Evolutionary conservation across 2,797 vertebrate genomes (phyloP), one percentile per base, ranked within the genome.

Genomic region (Discoglossus pictus): DNA sequence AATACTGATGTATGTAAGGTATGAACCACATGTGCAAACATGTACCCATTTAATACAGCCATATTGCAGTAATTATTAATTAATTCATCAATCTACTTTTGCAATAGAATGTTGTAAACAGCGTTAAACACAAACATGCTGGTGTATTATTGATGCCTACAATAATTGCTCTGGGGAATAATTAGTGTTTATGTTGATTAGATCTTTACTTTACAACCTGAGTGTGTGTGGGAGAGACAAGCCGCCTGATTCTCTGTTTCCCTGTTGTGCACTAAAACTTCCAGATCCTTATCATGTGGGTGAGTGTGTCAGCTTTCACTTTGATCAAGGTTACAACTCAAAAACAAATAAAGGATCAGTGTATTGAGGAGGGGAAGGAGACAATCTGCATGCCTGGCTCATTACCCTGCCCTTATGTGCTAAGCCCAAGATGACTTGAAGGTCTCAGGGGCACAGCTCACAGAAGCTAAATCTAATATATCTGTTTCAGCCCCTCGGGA

Each of bases 301-400:
- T 48, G 40, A 39, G 42, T 35, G 2, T 51, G 56, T 71, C 53
- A 0, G 2, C 3, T 63, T 76, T 72, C 68, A 1, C 71, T 75
- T 72, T 65, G 64, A 79, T 67, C 46, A 1, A 20, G 1, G 1
- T 13, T 42, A 18, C 10, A 1, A 54, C 42, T 35, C 50, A 31
- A 40, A 72, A 40, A 64, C 71, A 69, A 69, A 69, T 44, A 62
- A 11, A 40, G 58, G 42, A 55, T 69, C 50, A 31, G 51, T 7
- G 38, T 27, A 61, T 39, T 7, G 7, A 24, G 39, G 34, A 31
- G 24, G 59, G 64, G 50, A 38, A 62, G 42, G 44, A 44, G 10
- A 12, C 12, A 23, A 69, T 50, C 20, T 31, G 25, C 17, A 6
- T 36, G 59, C 34, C 25, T 10, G 13, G 12, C 27, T 44, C 44